Percentiles rank a stretch among this genome's conserved stretches.
phyloP scores from a whole-genome alignment of 2,113 vertebrate genomes.

The Ibidorhyncha struthersii region DNA sequence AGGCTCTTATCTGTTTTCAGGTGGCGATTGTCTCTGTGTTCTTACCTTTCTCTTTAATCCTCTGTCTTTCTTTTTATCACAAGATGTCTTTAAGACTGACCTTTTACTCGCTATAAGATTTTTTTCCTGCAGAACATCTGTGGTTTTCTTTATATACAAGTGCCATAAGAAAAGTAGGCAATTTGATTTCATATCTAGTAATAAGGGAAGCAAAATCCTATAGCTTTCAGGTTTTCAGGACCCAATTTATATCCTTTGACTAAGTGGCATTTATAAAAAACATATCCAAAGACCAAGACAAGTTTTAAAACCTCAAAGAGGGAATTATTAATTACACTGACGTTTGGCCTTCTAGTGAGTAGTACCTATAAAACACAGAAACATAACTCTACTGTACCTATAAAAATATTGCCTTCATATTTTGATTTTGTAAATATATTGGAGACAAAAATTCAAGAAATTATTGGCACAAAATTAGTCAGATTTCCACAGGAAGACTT shows the following conservation, averaged over 20 bases:
- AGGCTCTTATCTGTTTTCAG: not conserved
- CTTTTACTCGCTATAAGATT: rapidly evolving
- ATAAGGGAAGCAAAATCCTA: not conserved
- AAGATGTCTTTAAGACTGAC: not conserved
- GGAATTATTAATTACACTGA: not conserved
- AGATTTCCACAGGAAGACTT: not conserved
- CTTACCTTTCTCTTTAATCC: not conserved
- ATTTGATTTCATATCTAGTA: not conserved
- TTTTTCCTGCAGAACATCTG: not conserved
- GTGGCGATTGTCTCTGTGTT: not conserved
- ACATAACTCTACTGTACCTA: not conserved
- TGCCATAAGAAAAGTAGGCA: not conserved
- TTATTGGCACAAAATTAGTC: not conserved
- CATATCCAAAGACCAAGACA: not conserved
- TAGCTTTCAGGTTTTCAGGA: not conserved
- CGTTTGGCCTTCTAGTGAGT: not conserved
- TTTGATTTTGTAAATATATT: not conserved
- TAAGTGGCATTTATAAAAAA: not conserved
- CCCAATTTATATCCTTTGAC: not conserved
- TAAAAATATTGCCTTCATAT: not conserved
- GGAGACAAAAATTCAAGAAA: not conserved
- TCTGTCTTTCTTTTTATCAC: not conserved
- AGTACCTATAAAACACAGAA: not conserved
- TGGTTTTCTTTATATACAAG: rapidly evolving
- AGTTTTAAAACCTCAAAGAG: not conserved